phyloP scores from a whole-genome alignment of 2,113 vertebrate genomes.

The Chelonoidis abingdonii region DNA sequence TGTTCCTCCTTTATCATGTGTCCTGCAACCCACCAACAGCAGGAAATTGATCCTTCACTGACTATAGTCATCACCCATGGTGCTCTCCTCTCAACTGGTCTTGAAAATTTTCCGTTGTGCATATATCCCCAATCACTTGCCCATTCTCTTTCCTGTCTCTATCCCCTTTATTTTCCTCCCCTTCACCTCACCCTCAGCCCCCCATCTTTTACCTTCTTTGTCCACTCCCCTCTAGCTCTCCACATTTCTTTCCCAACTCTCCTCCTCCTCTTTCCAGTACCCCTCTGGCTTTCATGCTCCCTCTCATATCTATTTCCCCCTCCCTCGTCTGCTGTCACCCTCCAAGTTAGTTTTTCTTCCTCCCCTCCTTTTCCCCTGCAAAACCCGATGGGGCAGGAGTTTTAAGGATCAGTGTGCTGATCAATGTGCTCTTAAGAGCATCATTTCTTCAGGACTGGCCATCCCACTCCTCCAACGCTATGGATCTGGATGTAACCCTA shows the following conservation, averaged over 20 bases:
- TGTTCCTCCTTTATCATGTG: background rate
- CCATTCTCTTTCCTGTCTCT: background rate
- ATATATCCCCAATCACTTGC: background rate
- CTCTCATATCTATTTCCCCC: background rate
- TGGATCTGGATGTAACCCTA: background rate
- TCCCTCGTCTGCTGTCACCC: background rate
- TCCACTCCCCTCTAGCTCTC: background rate
- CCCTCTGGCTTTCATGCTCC: background rate
- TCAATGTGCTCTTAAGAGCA: accelerated
- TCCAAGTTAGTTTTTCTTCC: background rate
- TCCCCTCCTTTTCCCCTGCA: background rate
- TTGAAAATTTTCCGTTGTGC: background rate
- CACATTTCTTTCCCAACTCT: background rate
- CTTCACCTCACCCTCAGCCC: background rate
- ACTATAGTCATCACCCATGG: background rate
- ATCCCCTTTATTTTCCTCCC: background rate
- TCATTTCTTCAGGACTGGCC: background rate
- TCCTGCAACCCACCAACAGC: background rate
- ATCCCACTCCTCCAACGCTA: background rate
- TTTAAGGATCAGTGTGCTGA: accelerated
- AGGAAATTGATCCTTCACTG: background rate
- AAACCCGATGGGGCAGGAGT: background rate
- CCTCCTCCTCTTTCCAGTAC: background rate
- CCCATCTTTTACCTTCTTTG: background rate
- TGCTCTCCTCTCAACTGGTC: background rate